phyloP scores from a whole-genome alignment of 2,113 vertebrate species.

The Pseudolaguvia tuberculata region DNA sequence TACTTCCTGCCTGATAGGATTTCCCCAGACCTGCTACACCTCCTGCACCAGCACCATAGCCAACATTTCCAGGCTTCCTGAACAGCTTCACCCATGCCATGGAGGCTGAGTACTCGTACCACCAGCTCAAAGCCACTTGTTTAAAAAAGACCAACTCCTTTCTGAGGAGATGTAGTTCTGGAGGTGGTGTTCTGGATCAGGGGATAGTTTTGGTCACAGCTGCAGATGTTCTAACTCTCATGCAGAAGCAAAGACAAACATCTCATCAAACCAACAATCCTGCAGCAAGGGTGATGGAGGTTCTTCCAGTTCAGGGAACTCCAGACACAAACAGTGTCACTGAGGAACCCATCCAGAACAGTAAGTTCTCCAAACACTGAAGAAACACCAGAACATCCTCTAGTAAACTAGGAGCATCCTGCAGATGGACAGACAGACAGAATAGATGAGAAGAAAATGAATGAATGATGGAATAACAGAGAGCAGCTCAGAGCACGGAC shows the following conservation, averaged over 20 bases:
- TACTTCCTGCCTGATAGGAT: conserved; percentile 91
- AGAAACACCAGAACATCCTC: conserved; percentile 49
- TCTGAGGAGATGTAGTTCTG: not conserved
- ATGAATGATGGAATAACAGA: conserved; percentile 11
- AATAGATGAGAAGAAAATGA: conserved; percentile 31
- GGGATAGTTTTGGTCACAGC: not conserved
- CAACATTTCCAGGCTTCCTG: conserved; percentile 81
- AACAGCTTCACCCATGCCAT: conserved; percentile 96
- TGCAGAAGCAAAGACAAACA: not conserved
- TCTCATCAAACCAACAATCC: conserved; percentile 35
- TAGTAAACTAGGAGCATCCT: conserved; percentile 34
- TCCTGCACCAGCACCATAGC: conserved; percentile 27
- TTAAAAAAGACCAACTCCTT: not conserved
- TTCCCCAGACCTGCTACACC: conserved; percentile 63
- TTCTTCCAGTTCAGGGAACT: conserved; percentile 58
- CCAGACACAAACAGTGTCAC: conserved; percentile 54
- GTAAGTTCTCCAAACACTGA: conserved; percentile 50
- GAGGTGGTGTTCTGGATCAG: not conserved
- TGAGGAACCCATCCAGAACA: conserved; percentile 54
- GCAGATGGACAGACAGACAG: conserved; percentile 24
- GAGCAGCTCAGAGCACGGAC: no score
- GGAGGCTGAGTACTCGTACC: conserved; percentile 63
- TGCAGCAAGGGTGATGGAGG: conserved; percentile 22
- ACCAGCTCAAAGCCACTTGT: conserved; percentile 43
- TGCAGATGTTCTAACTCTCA: conserved; percentile 7